phyloP scores from a whole-genome alignment of 2,888 invertebrate species.

The Caenorhabditis japonica region DNA sequence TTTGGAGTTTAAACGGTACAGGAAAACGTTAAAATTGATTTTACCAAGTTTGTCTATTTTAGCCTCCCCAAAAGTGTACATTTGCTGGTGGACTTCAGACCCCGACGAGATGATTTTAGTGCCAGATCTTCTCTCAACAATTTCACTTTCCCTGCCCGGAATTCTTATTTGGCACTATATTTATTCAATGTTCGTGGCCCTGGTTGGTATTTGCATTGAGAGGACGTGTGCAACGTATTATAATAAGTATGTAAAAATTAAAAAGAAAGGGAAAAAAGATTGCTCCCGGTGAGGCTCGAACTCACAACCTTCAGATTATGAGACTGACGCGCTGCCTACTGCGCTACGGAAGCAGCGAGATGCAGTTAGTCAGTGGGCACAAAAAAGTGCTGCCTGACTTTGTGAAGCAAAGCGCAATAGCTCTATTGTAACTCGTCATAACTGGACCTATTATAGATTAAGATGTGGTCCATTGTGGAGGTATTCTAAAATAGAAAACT shows the following conservation, averaged over 20 bases:
- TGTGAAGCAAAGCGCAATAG: too few species aligned
- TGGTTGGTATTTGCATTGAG: constrained; percentile 23
- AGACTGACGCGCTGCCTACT: constrained; percentile 91
- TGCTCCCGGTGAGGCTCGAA: constrained; percentile 86
- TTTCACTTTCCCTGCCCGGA: constrained; percentile 17
- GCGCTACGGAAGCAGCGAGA: constrained; percentile 78
- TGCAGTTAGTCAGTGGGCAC: background rate
- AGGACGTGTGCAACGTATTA: constrained; percentile 27
- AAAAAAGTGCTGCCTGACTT: background rate
- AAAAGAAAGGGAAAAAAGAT: constrained; percentile 31
- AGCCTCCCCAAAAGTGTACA: too few species aligned
- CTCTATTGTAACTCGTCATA: too few species aligned
- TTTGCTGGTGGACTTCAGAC: constrained; percentile 42
- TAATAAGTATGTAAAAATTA: constrained; percentile 12
- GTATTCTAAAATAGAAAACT: too few species aligned
- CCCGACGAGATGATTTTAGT: constrained; percentile 13
- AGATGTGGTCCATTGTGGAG: too few species aligned
- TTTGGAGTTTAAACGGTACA: background rate
- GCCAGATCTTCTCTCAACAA: background rate
- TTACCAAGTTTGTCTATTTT: too few species aligned
- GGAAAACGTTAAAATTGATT: too few species aligned
- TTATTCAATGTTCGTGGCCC: constrained; percentile 40
- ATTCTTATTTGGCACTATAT: constrained; percentile 41
- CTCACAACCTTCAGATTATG: constrained; percentile 94
- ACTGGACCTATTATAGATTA: too few species aligned